phyloP scores from a whole-genome alignment of 2,797 vertebrate genomes.

The Falco concolor region DNA sequence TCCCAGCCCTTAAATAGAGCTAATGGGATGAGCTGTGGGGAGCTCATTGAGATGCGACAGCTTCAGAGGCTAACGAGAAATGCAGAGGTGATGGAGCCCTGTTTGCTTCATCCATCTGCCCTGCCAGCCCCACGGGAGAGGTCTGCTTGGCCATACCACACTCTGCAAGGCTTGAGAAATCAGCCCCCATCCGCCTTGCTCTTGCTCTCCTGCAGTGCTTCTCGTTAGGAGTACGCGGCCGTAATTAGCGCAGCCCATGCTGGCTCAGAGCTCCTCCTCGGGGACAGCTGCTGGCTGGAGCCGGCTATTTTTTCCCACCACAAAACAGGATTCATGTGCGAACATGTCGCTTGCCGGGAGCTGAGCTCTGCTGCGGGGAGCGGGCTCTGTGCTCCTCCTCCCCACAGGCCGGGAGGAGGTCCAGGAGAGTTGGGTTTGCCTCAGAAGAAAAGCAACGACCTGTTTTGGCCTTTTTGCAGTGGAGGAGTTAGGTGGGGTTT shows the following conservation, averaged over 20 bases:
- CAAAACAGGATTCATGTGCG: neutral
- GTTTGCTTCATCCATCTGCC: neutral
- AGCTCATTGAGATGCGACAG: neutral
- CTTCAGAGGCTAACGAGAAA: neutral
- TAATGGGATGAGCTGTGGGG: neutral
- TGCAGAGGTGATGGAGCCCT: neutral
- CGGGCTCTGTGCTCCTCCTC: neutral
- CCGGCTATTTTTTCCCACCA: neutral
- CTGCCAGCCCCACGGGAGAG: neutral
- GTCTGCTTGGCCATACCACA: neutral
- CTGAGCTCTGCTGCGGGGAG: neutral
- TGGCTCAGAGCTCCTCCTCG: neutral
- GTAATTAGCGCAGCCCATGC: neutral
- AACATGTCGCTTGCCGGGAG: neutral
- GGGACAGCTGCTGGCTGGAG: constrained; percentile 44
- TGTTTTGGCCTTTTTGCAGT: neutral
- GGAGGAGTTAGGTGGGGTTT: neutral
- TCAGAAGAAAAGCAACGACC: neutral
- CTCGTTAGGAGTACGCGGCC: neutral
- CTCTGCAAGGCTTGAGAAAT: neutral
- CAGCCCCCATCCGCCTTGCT: neutral
- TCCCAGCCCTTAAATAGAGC: neutral
- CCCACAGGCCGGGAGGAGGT: neutral
- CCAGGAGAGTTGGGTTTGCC: neutral
- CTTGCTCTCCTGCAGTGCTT: neutral